Evolutionary conservation across 1,140 invertebrate species (phyloP), one percentile per base, ranked within the genome.

Genomic region (Eupristina koningsbergeri): DNA sequence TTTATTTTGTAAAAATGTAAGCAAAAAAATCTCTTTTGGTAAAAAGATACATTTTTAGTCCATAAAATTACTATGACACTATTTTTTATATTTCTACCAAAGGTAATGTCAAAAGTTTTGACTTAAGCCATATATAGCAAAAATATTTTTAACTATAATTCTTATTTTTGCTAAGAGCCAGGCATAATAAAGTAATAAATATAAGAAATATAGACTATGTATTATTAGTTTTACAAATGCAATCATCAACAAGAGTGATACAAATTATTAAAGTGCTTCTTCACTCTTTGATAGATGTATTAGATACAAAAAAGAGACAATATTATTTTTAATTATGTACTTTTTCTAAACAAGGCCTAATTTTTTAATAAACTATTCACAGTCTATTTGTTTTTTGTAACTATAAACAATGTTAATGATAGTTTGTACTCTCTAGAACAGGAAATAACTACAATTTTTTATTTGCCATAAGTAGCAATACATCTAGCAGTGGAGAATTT

Each of bases 21-120:
- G 31, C n/a, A 31, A 22, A 81, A 26, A 45, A 11, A 81, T 47
- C 31, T 29, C 8, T 73, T 76, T 76, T 58, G 29, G 74, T 58
- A 61, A 36, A 26, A 31, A 26, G 26, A 5, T 26, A 71, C 69
- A 41, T 78, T 41, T 64, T 64, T 11, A 63, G 34, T 73, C 67
- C 50, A 41, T 41, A 61, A 81, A 71, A 41, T 73, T 13, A 63
- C 39, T 63, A 22, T 63, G 80, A 39, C 53, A 83, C n/a, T 73
- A 83, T 79, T 78, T 77, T 77, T 83, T 71, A 83, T 34, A 81
- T 69, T 77, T 77, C 45, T 81, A 85, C 63, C 84, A 84, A 84
- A 84, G 69, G 53, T 34, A 80, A 53, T 80, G 41, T 79, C 36
- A 80, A 84, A 22, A 78, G 13, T 58, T 45, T 15, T 29, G 58